Evolutionary conservation across 2,888 invertebrate species (phyloP), one percentile per base, ranked within the genome.

Genomic region (Rhamphomyia laevipes): DNA sequence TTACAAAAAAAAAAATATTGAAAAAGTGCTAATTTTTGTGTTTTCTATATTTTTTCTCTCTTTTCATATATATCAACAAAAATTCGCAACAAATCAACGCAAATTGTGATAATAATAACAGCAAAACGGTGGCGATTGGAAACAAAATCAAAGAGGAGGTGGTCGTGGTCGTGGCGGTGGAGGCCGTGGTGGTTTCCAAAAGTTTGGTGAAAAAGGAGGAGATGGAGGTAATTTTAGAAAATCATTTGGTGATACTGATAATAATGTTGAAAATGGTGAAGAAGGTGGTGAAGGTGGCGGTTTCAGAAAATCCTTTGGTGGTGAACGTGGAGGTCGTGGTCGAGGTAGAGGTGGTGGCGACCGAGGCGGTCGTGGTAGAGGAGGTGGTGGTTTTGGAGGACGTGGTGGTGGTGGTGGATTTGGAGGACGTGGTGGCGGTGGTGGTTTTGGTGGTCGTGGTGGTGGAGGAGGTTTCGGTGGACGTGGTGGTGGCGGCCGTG

Each of bases 21-120:
- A 43, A 47, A 73, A 71, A 72, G 72, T 68, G 58, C 64, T 66
- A 59, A 62, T 61, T 52, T 52, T 51, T 57, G 54, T 57, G 54
- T 58, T 56, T 56, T 62, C 59, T 67, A 59, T 71, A 59, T 46
- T 55, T 53, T 51, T 49, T 38, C 53, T 50, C 51, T 15, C 7
- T 30, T 47, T 43, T 43, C 49, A 53, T 55, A n/a, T n/a, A n/a
- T n/a, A 46, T 45, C 37, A 30, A 35, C 37, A 43, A 33, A 18
- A 10, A 46, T 23, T 46, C 38, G 35, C 10, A 31, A 27, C 35
- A 35, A 31, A 41, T 11, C 42, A 27, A 45, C 15, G 17, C 11
- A 17, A 38, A 38, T 17, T 16, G 6, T 2, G 5, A 35, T n/a
- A n/a, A 33, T 35, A 7, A n/a, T 9, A n/a, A 38, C 10, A 38